phyloP scores from a whole-genome alignment of 2,888 invertebrate genomes.

The Paralinhomoeus sp. region DNA sequence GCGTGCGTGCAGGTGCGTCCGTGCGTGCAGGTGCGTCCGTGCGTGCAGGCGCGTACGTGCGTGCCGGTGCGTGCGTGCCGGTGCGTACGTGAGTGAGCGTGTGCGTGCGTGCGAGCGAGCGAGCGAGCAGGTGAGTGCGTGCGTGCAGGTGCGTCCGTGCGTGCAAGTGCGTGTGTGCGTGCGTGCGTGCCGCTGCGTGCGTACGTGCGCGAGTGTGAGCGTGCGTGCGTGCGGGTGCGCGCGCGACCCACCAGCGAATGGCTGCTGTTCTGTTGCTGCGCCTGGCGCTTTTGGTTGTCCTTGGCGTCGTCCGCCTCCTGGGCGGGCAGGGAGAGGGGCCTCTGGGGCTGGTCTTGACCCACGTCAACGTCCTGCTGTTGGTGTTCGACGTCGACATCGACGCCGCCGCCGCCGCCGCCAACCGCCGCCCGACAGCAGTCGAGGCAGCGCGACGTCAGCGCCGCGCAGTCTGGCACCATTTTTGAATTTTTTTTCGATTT shows the following conservation, averaged over 20 bases:
- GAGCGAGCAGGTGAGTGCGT: not conserved
- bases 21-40: too few relatives aligned
- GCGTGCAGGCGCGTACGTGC: too few relatives aligned
- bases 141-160: too few relatives aligned
- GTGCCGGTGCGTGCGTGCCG: too few relatives aligned
- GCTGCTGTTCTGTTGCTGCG: not conserved
- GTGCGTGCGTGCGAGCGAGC: constrained; percentile 4
- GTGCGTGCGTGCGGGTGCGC: too few relatives aligned
- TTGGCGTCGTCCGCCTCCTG: not conserved
- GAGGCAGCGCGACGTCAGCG: not conserved
- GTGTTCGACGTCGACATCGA: too few relatives aligned
- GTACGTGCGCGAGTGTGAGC: too few relatives aligned
- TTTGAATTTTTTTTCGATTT: not conserved
- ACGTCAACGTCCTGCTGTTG: too few relatives aligned
- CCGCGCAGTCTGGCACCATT: not conserved
- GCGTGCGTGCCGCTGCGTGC: too few relatives aligned
- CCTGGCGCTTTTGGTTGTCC: not conserved
- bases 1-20: too few relatives aligned
- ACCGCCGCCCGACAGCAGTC: not conserved
- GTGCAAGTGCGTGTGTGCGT: too few relatives aligned
- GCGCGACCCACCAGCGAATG: not conserved
- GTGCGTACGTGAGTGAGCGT: too few relatives aligned
- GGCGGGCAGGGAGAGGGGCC: not conserved
- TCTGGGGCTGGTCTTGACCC: not conserved
- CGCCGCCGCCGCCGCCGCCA: constrained; percentile 31